Base-by-base conservation (phyloP, 2,797 vertebrate genomes). In the Streptopelia turtur region DNA sequence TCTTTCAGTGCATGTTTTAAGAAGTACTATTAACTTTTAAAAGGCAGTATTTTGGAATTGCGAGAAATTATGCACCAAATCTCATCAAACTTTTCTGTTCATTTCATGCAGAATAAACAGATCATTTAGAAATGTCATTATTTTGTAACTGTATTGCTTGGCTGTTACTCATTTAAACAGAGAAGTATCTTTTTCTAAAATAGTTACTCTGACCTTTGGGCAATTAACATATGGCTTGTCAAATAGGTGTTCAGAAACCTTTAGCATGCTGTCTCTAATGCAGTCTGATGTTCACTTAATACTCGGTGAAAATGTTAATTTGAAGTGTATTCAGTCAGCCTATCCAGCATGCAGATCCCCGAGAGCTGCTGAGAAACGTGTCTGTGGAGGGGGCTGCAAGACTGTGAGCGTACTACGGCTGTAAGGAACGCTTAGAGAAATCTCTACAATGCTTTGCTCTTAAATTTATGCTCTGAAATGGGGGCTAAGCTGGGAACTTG, bases 1-100 rank as follows among this genome's bases (percentile, higher is more conserved):
- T 95, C 72, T 88, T 83, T 57, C 57, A 75, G 70, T 57, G 47
- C 47, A 28, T 90, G 33, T 72, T 77, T 88, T 33, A 91, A 91
- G 85, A 70, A 79, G 90, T 69, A 10, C 69, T 88, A 20, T 63
- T 87, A 75, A 75, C 69, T 88, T 93, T 59, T 66, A 49, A 47
- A 86, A 82, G 77, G 60, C 59, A 74, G 3, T 90, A 49, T 83
- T 95, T 93, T 82, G 88, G 78, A 84, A 69, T 71, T 15, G 33
- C 1, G 4, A 93, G 43, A 76, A 75, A 90, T 52, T 24, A 59
- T 31, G 59, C 16, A 45, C 43, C 84, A 79, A 87, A 90, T 43
- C 25, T 93, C 47, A 6, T 69, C 31, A 17, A 25, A 78, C 69
- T 69, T 91, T 53, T 86, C 49, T 75, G 39, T 74, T 59, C 0